Conservation (phyloP, 2,797 vertebrate genomes). For the Rhinogobio ventralis region DNA sequence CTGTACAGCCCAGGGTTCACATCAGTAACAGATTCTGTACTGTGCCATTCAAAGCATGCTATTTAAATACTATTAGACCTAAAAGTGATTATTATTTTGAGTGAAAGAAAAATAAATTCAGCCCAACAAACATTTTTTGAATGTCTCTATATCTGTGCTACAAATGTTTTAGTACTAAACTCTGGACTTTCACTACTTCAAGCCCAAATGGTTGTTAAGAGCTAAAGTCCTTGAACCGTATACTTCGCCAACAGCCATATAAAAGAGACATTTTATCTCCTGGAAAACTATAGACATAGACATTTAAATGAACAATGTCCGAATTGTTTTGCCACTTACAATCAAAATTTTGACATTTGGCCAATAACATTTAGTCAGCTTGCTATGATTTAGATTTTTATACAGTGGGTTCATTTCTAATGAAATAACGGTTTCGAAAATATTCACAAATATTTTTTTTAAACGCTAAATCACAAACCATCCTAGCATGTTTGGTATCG, state of each 20-base stretch:
- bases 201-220: background rate
- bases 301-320: too few relatives aligned
- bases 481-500: too few relatives aligned
- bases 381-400: too few relatives aligned
- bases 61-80: background rate
- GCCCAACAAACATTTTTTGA: background rate
- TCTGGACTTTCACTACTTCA: background rate
- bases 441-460: too few relatives aligned
- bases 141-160: background rate
- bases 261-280: background rate
- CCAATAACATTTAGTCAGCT: too few relatives aligned
- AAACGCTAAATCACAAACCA: too few relatives aligned
- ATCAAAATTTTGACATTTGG: too few relatives aligned
- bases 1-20: background rate
- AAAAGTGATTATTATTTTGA: background rate
- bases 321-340: too few relatives aligned
- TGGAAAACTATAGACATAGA: too few relatives aligned
- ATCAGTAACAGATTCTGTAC: background rate
- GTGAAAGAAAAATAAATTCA: background rate
- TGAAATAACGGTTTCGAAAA: too few relatives aligned
- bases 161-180: background rate
- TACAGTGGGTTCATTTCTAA: too few relatives aligned
- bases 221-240: background rate
- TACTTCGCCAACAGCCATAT: background rate
- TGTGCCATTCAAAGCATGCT: too few relatives aligned